Base-by-base conservation (phyloP, 2,888 invertebrate species). In the Tyria jacobaeae region DNA sequence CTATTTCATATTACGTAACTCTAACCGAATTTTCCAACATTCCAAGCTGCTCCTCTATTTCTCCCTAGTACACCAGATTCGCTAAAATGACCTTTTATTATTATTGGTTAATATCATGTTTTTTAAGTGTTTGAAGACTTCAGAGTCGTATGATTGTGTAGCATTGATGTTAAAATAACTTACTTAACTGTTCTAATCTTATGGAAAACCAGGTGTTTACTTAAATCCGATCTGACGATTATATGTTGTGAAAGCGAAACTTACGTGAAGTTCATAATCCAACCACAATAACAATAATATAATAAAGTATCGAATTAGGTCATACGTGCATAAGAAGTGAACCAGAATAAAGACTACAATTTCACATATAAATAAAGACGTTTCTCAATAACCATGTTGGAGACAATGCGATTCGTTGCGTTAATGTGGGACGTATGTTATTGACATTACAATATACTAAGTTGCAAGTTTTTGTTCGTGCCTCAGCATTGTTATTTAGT, bases 381-480 rank as follows among this genome's bases (percentile, higher is more conserved):
- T 76, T 75, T 70, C 76, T 71, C 71, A 76, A 75, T 75, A 68
- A 21, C 53, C 61, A 56, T 57, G 55, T 57, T 47, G 51, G 68
- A 75, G 73, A 76, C 73, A 76, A 72, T 72, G 75, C 66, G 73
- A 78, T 82, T 73, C 53, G 74, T 82, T 80, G 77, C 76, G 71
- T 70, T 76, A 76, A 74, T 79, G 76, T 75, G 70, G 72, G 70
- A 70, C 76, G 66, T 68, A 73, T 70, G 66, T 70, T n/a, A 75
- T 73, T 72, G 80, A 74, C 80, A 73, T 72, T 69, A 75, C 71
- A 74, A 67, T 71, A 71, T 64, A 71, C 62, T 66, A 66, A 78
- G 65, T 64, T 64, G 77, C 64, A 64, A 72, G 64, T 73, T 76
- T 73, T 73, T 73, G 50, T 21, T 39, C 25, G 35, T 48, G 60